Evolutionary conservation across 2,113 vertebrate genomes (phyloP), one percentile per base, ranked within the genome.

Genomic region (Numida meleagris): DNA sequence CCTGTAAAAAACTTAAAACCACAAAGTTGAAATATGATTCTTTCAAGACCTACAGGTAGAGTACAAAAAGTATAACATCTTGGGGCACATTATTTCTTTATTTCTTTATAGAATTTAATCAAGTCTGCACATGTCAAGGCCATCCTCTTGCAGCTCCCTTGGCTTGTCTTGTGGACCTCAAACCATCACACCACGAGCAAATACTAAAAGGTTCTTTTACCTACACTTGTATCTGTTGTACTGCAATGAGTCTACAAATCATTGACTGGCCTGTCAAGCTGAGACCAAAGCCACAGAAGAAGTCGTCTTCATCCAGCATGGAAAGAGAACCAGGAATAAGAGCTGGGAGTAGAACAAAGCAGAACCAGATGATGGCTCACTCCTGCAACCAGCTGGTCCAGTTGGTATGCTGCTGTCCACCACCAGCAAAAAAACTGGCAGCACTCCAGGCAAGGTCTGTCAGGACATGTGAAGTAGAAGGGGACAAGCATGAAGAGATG

Each of bases 271-370:
- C 43, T 34, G 6, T 40, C 73, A 58, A 6, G 2, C 14, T 27
- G 50, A 36, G 15, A 58, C 20, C 4, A 62, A 66, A 87, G 46
- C 18, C 12, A 48, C 12, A 62, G 55, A 55, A 86, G 29, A 25
- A 81, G 34, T 0, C 55, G 51, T 15, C 7, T 24, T 65, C 20
- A 12, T 58, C 23, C 18, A 17, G 27, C 3, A 2, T 0, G 9
- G n/a, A 33, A 71, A 27, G 11, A 58, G 24, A 84, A 31, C 3
- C 33, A n/a, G 31, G 23, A 77, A 2, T 6, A 80, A 38, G 63
- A 14, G 38, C 53, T 3, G 19, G 55, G 27, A 68, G 3, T 21
- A 82, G 18, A 33, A 79, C 27, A 83, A 65, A 0, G 15, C 23
- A 62, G 55, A 6, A 2, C 34, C 7, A 23, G 42, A 27, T 16